A percentile compares a stretch with the other conserved stretches of the same genome.
phyloP scores from a whole-genome alignment of 2,888 invertebrate genomes.

The Adineta ricciae region DNA sequence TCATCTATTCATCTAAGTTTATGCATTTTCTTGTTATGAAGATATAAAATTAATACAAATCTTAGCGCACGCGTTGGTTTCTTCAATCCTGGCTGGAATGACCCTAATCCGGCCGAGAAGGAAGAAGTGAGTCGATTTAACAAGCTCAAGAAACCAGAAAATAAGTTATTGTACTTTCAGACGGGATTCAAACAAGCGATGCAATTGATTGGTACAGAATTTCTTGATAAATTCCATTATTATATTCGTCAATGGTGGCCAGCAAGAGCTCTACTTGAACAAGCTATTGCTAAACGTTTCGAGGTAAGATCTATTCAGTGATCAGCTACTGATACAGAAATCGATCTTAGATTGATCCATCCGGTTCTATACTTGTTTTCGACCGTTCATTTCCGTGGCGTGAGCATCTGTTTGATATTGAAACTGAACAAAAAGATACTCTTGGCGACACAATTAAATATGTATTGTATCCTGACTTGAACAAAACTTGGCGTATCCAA shows the following conservation, averaged over 20 bases:
- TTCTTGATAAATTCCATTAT: constrained; percentile 60
- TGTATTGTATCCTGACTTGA: constrained; percentile 57
- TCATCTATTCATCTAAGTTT: no score
- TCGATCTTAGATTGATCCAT: constrained; percentile 56
- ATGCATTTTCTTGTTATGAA: constrained; percentile 36
- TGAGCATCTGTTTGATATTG: constrained; percentile 71
- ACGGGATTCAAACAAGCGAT: constrained; percentile 67
- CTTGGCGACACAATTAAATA: constrained; percentile 52
- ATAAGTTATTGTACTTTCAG: constrained; percentile 36
- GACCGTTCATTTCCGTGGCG: constrained; percentile 72
- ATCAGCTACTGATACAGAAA: no score
- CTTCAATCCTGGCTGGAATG: constrained; percentile 74
- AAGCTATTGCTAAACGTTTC: constrained; percentile 61
- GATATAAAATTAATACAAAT: constrained; percentile 68
- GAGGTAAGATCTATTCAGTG: constrained; percentile 41
- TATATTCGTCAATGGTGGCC: constrained; percentile 69
- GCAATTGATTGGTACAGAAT: constrained; percentile 67
- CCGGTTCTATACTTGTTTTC: constrained; percentile 72
- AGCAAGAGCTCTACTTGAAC: constrained; percentile 66
- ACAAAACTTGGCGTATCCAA: constrained; percentile 68
- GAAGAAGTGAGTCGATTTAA: constrained; percentile 18
- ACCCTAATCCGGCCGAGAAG: constrained; percentile 53
- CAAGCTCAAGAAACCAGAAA: no score
- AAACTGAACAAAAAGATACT: constrained; percentile 60
- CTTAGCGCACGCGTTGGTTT: constrained; percentile 65